Conservation (phyloP, 1,140 invertebrate species). For the Hormaphis cornu region DNA sequence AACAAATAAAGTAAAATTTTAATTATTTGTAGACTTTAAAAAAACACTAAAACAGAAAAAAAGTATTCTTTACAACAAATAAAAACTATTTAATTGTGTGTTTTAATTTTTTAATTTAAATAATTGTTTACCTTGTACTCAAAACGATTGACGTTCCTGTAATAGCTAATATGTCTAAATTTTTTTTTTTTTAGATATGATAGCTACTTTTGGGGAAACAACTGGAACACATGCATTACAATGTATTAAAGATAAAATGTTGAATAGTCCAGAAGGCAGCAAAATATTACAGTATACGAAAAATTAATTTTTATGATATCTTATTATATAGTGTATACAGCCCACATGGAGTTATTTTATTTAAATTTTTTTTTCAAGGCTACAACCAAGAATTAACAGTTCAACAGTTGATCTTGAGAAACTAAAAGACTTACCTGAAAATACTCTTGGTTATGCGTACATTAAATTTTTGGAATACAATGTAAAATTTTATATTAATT, state of each 20-base stretch:
- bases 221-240: constrained; percentile 63
- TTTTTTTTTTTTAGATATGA: constrained; percentile 62
- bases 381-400: constrained; percentile 80
- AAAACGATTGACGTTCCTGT: no score
- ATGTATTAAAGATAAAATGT: constrained; percentile 58
- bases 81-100: no score
- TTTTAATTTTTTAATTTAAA: no score
- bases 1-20: no score
- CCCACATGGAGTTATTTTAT: not conserved
- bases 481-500: constrained; percentile 48
- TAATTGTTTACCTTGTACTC: no score
- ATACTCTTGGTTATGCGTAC: constrained; percentile 77
- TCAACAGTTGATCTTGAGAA: constrained; percentile 65
- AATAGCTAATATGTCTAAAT: not conserved
- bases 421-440: constrained; percentile 60
- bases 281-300: constrained; percentile 51
- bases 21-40: no score
- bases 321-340: not conserved
- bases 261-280: constrained; percentile 54
- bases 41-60: no score
- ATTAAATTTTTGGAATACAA: constrained; percentile 69
- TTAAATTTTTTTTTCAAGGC: constrained; percentile 42
- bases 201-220: constrained; percentile 84
- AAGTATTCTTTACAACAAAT: no score
- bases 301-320: not conserved